Conservation (phyloP, 1,140 invertebrate genomes). For the Drosophila tropicalis region DNA sequence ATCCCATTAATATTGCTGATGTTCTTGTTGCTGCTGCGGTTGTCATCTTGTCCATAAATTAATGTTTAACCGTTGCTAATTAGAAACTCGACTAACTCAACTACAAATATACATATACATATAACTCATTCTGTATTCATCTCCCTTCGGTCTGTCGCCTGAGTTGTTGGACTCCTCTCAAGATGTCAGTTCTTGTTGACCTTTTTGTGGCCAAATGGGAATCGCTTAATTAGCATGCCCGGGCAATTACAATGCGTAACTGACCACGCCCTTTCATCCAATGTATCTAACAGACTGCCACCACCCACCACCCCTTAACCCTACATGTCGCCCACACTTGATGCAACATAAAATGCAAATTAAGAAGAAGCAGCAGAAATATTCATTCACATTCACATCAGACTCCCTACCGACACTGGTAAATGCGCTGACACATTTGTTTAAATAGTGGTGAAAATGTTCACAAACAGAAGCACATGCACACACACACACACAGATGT, state of each 20-base stretch:
- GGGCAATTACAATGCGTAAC: conserved; percentile 51
- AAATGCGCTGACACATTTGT: conserved; percentile 56
- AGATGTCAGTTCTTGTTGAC: conserved; percentile 37
- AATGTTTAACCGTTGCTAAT: conserved; percentile 52
- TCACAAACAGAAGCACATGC: conserved; percentile 14
- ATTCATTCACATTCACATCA: conserved; percentile 4
- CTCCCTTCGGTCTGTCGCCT: neutral
- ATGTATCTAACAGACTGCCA: neutral
- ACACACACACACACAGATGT: neutral
- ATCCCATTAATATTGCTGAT: conserved; percentile 10
- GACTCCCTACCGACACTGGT: neutral
- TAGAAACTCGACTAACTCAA: conserved; percentile 33
- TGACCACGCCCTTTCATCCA: conserved; percentile 9
- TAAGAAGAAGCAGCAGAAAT: conserved; percentile 26
- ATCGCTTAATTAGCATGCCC: conserved; percentile 69
- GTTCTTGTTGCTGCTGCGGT: neutral
- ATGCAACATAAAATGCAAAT: conserved; percentile 32
- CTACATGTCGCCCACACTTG: neutral
- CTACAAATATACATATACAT: neutral
- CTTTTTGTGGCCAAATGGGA: conserved; percentile 27
- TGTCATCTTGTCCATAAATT: conserved; percentile 38
- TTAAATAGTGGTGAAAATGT: conserved; percentile 39
- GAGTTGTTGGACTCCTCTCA: conserved; percentile 3
- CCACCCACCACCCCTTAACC: neutral
- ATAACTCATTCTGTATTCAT: conserved; percentile 19